Conservation (phyloP, 2,888 invertebrate species). For the Nomada fabriciana region DNA sequence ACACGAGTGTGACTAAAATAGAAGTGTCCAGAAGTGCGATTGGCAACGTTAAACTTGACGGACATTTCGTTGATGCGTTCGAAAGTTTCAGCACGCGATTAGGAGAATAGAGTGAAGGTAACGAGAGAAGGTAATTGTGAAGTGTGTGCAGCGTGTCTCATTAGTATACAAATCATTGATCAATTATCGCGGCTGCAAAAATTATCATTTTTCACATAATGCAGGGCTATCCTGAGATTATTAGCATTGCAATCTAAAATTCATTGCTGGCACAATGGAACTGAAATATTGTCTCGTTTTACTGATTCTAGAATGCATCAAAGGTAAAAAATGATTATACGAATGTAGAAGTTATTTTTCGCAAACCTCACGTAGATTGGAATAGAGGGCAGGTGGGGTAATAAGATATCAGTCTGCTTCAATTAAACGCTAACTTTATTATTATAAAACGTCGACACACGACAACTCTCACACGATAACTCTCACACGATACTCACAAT, state of each 20-base stretch:
- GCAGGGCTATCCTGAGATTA: background rate
- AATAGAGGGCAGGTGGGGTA: too few species aligned
- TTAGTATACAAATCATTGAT: slow-evolving; percentile 12
- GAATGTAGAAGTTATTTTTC: too few species aligned
- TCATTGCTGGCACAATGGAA: background rate
- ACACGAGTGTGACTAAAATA: slow-evolving; percentile 10
- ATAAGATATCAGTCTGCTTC: too few species aligned
- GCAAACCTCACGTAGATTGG: too few species aligned
- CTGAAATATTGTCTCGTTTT: too few species aligned
- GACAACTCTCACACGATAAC: too few species aligned
- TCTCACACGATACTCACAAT: too few species aligned
- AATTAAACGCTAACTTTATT: too few species aligned
- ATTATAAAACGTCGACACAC: too few species aligned
- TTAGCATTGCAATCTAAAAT: background rate
- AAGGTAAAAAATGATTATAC: too few species aligned
- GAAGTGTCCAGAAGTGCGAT: slow-evolving; percentile 18
- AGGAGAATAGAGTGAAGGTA: slow-evolving; percentile 12
- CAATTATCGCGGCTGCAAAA: slow-evolving; percentile 12
- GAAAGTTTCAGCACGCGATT: slow-evolving; percentile 8
- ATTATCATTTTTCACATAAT: background rate
- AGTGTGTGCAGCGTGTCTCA: background rate
- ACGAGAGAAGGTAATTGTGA: slow-evolving; percentile 9
- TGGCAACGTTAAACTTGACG: slow-evolving; percentile 28
- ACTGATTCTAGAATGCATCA: too few species aligned
- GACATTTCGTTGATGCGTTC: slow-evolving; percentile 34